phyloP scores from a whole-genome alignment of 1,140 invertebrate genomes.

The Trachymyrmex septentrionalis region DNA sequence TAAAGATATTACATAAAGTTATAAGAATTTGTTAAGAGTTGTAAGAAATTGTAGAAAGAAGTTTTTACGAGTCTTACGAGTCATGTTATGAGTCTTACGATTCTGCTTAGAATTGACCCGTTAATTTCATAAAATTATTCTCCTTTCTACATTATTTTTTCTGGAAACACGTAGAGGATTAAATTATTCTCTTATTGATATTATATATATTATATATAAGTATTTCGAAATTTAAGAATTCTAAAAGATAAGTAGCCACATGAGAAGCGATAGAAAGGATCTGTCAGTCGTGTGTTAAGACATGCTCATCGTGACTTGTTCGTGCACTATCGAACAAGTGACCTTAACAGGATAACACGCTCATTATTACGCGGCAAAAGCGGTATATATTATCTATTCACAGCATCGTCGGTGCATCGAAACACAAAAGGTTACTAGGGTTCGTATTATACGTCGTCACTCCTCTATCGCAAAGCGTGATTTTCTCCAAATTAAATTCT shows the following conservation, averaged over 20 bases:
- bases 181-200: too few species aligned
- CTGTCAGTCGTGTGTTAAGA: constrained; percentile 77
- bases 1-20: too few species aligned
- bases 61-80: too few species aligned
- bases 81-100: too few species aligned
- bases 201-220: not conserved
- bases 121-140: not conserved
- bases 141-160: not conserved
- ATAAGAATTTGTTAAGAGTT: too few species aligned
- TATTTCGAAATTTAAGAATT: not conserved
- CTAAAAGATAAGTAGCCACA: not conserved
- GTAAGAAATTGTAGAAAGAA: too few species aligned
- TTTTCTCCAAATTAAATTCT: constrained; percentile 19
- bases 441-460: constrained; percentile 77
- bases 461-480: constrained; percentile 71
- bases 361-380: constrained; percentile 79
- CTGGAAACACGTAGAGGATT: not conserved
- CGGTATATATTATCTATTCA: constrained; percentile 75
- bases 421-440: constrained; percentile 84
- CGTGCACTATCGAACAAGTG: constrained; percentile 79
- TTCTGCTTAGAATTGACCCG: too few species aligned
- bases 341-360: constrained; percentile 80
- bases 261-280: constrained; percentile 40
- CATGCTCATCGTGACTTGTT: constrained; percentile 80
- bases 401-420: constrained; percentile 72